phyloP scores from a whole-genome alignment of 2,797 vertebrate species.

The Helarctos malayanus region DNA sequence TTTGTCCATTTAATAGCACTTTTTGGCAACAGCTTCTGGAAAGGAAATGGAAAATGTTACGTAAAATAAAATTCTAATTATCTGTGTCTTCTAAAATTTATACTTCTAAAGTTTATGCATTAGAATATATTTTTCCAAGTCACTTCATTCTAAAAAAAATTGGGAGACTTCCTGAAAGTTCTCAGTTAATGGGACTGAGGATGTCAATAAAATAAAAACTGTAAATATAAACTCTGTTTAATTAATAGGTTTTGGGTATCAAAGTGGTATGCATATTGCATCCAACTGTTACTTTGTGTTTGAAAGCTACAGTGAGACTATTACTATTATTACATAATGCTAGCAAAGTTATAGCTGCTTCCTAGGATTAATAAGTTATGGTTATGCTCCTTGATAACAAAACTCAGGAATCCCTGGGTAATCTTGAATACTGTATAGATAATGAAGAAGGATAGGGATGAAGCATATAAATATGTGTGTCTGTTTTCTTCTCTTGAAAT shows the following conservation, averaged over 20 bases:
- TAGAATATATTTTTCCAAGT: slow-evolving; percentile 43
- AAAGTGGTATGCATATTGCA: neutral
- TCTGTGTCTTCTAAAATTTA: slow-evolving; percentile 42
- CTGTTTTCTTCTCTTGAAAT: slow-evolving; percentile 50
- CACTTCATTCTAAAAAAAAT: slow-evolving; percentile 8
- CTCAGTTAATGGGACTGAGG: slow-evolving; percentile 26
- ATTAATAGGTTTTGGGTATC: slow-evolving; percentile 42
- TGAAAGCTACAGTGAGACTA: slow-evolving; percentile 32
- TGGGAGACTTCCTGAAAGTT: slow-evolving; percentile 41
- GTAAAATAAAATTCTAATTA: slow-evolving; percentile 62
- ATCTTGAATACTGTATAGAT: slow-evolving; percentile 5
- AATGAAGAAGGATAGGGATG: neutral
- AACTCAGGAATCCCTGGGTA: slow-evolving; percentile 35
- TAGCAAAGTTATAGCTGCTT: neutral
- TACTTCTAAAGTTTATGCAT: neutral
- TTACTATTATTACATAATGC: neutral
- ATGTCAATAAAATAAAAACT: neutral
- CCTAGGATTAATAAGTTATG: slow-evolving; percentile 28
- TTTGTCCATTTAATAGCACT: slow-evolving; percentile 66
- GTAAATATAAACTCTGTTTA: slow-evolving; percentile 13
- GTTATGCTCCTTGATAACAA: neutral
- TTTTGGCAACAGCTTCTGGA: slow-evolving; percentile 61
- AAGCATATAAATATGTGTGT: neutral
- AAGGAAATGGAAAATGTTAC: slow-evolving; percentile 58
- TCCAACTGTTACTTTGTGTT: neutral